phyloP scores from a whole-genome alignment of 2,113 vertebrate genomes.

The Fulica atra region DNA sequence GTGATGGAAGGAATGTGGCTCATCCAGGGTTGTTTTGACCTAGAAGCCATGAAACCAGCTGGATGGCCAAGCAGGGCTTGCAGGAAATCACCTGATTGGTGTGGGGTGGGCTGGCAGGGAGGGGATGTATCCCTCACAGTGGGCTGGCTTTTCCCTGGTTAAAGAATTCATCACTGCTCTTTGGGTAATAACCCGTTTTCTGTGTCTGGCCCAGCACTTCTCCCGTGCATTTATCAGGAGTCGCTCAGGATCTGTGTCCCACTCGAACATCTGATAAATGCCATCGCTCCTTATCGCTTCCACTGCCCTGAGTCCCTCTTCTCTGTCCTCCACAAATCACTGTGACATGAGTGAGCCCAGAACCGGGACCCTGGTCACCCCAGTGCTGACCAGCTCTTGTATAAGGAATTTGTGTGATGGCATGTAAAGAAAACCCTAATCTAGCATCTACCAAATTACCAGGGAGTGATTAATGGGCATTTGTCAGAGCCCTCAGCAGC shows the following conservation, averaged over 20 bases:
- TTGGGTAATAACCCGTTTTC: not conserved
- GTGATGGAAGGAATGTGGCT: not conserved
- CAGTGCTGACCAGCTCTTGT: not conserved
- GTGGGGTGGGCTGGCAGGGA: not conserved
- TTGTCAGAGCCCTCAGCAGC: not conserved
- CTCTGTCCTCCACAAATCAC: not conserved
- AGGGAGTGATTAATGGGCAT: not conserved
- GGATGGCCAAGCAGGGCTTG: not conserved
- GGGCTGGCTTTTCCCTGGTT: not conserved
- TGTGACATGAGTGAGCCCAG: fast-evolving
- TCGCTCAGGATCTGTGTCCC: not conserved
- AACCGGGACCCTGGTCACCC: not conserved
- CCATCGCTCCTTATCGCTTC: fast-evolving
- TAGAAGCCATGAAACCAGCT: not conserved
- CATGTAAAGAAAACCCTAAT: not conserved
- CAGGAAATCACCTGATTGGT: not conserved
- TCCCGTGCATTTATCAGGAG: not conserved
- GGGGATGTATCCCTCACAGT: not conserved
- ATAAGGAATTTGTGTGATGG: not conserved
- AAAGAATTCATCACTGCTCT: not conserved
- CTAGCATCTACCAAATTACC: not conserved
- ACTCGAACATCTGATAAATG: not conserved
- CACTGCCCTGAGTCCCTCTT: fast-evolving
- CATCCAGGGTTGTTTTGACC: not conserved
- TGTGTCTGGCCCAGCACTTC: not conserved